Conservation (phyloP, 2,888 invertebrate genomes). For the Drosophila maculinotata region DNA sequence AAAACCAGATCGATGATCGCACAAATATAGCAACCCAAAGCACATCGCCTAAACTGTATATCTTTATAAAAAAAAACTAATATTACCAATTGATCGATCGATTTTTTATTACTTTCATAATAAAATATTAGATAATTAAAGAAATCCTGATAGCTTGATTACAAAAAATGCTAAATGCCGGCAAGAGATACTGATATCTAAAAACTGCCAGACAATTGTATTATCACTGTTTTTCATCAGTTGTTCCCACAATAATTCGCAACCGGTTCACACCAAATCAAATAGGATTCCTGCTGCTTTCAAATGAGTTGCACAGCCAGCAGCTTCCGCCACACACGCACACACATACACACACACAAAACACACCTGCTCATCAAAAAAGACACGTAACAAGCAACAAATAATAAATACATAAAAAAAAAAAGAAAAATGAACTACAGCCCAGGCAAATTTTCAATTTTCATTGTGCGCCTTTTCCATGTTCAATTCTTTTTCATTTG, state of each 20-base stretch:
- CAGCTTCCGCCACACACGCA: constrained; percentile 35
- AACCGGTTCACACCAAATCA: constrained; percentile 17
- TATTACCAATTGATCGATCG: no score
- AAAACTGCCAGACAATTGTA: background rate
- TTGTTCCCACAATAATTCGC: constrained; percentile 7
- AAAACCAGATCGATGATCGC: no score
- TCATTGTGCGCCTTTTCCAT: constrained; percentile 67
- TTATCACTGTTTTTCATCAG: background rate
- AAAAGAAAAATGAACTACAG: constrained; percentile 12
- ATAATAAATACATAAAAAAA: constrained; percentile 5
- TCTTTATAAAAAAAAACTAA: no score
- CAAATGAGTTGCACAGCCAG: constrained; percentile 31
- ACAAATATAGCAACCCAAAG: no score
- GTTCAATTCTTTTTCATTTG: constrained; percentile 75
- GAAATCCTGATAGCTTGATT: no score
- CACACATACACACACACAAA: constrained; percentile 5
- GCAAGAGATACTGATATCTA: no score
- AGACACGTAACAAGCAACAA: constrained; percentile 37
- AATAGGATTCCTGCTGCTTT: constrained; percentile 1
- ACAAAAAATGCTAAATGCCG: no score
- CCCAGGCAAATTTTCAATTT: constrained; percentile 62
- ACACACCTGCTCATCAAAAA: constrained; percentile 36
- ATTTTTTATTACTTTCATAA: no score
- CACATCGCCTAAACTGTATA: no score
- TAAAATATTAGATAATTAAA: no score